Evolutionary conservation across 2,113 vertebrate species (phyloP).

Genomic region (Rhinoptilus africanus): DNA sequence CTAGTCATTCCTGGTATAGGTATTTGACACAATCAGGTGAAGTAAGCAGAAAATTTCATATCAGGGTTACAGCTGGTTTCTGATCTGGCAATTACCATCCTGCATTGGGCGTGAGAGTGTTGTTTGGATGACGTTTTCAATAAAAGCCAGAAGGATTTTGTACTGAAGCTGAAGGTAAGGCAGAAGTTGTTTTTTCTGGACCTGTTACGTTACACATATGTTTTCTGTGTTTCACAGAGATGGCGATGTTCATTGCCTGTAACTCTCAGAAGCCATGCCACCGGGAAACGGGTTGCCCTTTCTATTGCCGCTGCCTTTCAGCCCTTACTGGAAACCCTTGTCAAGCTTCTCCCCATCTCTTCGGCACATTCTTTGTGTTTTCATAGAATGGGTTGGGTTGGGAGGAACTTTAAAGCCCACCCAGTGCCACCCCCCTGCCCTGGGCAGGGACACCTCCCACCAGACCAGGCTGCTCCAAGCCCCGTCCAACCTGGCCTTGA

Average conservation of each 20-base stretch:
- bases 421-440: not conserved
- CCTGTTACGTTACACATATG: fast-evolving
- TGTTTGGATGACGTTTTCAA: not conserved
- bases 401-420: not conserved
- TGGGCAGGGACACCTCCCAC: not conserved
- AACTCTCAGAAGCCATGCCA: not conserved
- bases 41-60: not conserved
- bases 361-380: not conserved
- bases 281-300: not conserved
- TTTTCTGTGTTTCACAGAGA: not conserved
- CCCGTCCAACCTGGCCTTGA: not conserved
- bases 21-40: not conserved
- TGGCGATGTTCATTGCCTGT: not conserved
- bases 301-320: not conserved
- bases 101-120: not conserved
- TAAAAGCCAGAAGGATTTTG: not conserved
- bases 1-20: not conserved
- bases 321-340: not conserved
- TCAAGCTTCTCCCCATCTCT: not conserved
- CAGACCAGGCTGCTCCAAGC: not conserved
- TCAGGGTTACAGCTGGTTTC: not conserved
- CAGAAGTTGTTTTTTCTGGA: not conserved
- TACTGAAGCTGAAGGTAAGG: not conserved
- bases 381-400: not conserved
- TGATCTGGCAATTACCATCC: not conserved